Evolutionary conservation across 2,888 invertebrate species (phyloP).

Genomic region (Ischnura elegans): DNA sequence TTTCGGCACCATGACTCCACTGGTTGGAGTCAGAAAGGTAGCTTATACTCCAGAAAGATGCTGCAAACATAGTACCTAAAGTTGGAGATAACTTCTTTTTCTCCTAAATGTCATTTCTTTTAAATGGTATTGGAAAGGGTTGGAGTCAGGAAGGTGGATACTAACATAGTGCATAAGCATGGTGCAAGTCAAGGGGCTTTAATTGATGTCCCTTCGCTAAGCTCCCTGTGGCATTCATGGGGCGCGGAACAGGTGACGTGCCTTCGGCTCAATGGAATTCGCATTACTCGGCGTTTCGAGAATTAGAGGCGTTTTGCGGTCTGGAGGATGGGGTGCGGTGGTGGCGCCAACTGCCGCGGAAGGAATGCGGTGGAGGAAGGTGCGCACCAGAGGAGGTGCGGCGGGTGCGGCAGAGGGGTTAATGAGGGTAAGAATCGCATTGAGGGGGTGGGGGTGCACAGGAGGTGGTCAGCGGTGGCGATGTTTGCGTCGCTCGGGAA

Average conservation of each 20-base stretch:
- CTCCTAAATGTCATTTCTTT: too few relatives aligned
- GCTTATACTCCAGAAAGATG: too few relatives aligned
- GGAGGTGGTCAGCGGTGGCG: not conserved
- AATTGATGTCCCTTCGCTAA: constrained; percentile 44
- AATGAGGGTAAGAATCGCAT: too few relatives aligned
- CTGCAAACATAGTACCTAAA: not conserved
- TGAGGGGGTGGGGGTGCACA: not conserved
- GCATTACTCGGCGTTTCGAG: constrained; percentile 41
- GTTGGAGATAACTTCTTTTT: too few relatives aligned
- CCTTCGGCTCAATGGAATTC: constrained; percentile 43
- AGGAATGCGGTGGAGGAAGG: not conserved
- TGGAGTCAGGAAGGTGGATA: not conserved
- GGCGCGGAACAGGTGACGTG: constrained; percentile 46
- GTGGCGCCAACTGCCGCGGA: not conserved
- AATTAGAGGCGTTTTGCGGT: constrained; percentile 55
- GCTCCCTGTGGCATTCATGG: constrained; percentile 12
- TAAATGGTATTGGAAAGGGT: too few relatives aligned
- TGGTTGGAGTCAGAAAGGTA: too few relatives aligned
- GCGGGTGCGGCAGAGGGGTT: not conserved
- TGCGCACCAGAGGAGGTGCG: not conserved
- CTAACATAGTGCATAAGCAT: not conserved
- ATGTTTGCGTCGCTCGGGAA: constrained; percentile 1
- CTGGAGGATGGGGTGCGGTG: not conserved
- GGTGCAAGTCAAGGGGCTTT: constrained; percentile 14
- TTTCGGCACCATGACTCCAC: too few relatives aligned